These are phyloP conservation scores for Rousettus leschenaultii DNA, from an alignment of 2,113 vertebrate species.

Conservation along the genomic window DNA sequence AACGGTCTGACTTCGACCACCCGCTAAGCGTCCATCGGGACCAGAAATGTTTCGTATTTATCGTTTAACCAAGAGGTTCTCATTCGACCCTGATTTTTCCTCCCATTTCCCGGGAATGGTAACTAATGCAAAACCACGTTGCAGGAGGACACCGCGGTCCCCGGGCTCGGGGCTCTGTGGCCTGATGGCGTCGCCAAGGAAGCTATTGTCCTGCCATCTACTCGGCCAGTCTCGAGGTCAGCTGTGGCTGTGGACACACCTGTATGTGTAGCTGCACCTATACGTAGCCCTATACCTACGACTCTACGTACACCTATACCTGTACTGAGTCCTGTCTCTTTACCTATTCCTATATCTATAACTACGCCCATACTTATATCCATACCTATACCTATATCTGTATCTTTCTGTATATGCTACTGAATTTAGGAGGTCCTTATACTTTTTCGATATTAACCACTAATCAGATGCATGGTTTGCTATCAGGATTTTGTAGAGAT, in stretches of 20 bases:
- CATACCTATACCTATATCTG: no score
- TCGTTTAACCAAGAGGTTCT: neutral
- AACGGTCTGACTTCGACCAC: neutral
- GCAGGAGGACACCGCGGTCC: neutral
- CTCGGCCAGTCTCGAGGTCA: neutral
- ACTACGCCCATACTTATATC: no score
- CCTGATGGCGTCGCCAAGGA: neutral
- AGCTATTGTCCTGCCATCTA: neutral
- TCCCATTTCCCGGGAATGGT: neutral
- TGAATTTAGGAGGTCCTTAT: neutral
- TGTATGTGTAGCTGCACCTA: no score
- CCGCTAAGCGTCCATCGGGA: neutral
- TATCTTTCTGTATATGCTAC: neutral
- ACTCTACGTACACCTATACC: no score
- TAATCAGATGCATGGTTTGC: neutral
- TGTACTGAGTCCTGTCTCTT: no score
- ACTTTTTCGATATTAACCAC: neutral
- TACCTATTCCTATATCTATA: no score
- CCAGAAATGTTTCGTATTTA: neutral
- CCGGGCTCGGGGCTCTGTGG: neutral
- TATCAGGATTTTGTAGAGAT: neutral
- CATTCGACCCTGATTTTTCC: neutral
- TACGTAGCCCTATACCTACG: no score
- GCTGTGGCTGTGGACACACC: neutral
- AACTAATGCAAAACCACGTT: neutral